Evolutionary conservation across 2,797 vertebrate genomes (phyloP), one percentile per base, ranked within the genome.

Genomic region (Lacerta agilis): DNA sequence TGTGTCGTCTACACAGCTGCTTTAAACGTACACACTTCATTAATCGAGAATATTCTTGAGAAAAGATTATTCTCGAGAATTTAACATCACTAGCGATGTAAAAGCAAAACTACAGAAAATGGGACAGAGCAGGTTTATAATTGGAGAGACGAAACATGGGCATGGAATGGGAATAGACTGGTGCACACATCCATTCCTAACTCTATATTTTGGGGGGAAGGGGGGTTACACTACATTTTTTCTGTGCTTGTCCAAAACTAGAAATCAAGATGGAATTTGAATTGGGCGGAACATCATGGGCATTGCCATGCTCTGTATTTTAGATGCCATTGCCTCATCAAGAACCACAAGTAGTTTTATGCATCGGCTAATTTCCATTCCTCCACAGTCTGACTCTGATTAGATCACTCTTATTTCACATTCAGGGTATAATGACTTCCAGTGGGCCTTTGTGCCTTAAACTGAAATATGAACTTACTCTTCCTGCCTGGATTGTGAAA

Each of bases 361-460:
- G 86, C 90, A 64, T 91, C 86, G 90, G 20, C 33, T 15, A 17
- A 89, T 73, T 84, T 87, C 66, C 41, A 20, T 78, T 93, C 91
- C 85, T 90, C 86, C 91, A 85, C 80, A 79, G 79, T 85, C 77
- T 82, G 86, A 85, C 86, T 90, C 78, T 18, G 92, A 55, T 93
- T 86, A 91, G 92, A 55, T 71, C 76, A 91, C 93, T 91, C 49
- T 83, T 75, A 87, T 92, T 91, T 89, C 86, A 55, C 94, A 92
- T 92, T 86, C 92, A 90, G 93, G 76, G 73, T 29, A 86, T 86
- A 92, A 89, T 23, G 45, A 58, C 76, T 83, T 90, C 89, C 93
- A 91, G 91, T 91, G 82, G 79, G 43, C 83, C 66, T 76, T 91
- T 93, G 88, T 91, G 43, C 89, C 86, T 88, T 75, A 93, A 82